Base-by-base conservation (phyloP, 2,113 vertebrate species). In the Protomyctophum bolini region DNA sequence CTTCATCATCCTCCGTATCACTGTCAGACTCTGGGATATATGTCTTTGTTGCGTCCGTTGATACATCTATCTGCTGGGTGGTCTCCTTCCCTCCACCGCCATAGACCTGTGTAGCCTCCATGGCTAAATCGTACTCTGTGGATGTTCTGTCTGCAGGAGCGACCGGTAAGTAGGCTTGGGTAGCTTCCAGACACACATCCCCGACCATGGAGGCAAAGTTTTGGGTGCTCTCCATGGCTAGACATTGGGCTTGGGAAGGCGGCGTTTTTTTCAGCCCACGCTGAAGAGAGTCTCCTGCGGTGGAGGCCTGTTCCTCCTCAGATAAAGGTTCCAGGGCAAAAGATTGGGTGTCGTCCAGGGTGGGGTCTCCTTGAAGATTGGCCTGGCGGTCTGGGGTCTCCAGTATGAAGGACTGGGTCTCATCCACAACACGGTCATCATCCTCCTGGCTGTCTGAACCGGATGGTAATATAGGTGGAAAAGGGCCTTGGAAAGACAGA, bases 401-500 rank as follows among this genome's bases (percentile, higher is more conserved):
- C 33, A 83, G 28, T 47, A 84, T 50, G 7, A 92, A 94, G 50
- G 87, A 83, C 68, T 92, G 93, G 0, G 93, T 94, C 75, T 92
- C 90, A 0, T 89, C 89, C 15, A 90, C 83, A 3, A 72, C 58
- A 61, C 86, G 80, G 60, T 92, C 85, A 1, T 88, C 85, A 1
- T 89, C 87, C 41, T 85, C 89, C 73, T 66, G 80, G 50, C 71
- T 73, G 66, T 77, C 87, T 63, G 80, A 87, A 63, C 61, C 59
- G 48, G 74, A 75, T 10, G 66, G 52, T 1, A 75, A 77, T 14
- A 61, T 29, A 46, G 72, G 56, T 3, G 62, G 64, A 10, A n/a
- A 14, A 4, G 68, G 65, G 48, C 52, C 91, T 88, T 41, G 33
- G 46, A 51, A 15, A 14, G 64, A 76, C n/a, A 47, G 0, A 63